A percentile compares a stretch with the other conserved stretches of the same genome.
Evolutionary conservation across 2,797 vertebrate genomes (phyloP).

Genomic region (Macroramphosus scolopax): DNA sequence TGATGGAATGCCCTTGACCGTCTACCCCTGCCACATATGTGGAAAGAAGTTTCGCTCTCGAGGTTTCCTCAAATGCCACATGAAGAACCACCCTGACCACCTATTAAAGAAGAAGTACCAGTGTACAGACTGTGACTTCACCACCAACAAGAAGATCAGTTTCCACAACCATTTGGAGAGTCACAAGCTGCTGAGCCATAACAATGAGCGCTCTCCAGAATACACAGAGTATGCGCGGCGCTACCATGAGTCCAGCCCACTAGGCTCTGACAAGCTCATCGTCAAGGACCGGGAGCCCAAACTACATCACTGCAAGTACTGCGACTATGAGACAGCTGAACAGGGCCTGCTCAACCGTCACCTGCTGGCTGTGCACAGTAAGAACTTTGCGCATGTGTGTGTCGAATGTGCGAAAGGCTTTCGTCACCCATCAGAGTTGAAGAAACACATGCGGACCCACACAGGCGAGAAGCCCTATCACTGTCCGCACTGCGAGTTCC

Average conservation of each 20-base stretch:
- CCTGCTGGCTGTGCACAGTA: slow-evolving; percentile 96
- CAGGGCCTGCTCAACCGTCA: slow-evolving; percentile 96
- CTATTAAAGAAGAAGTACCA: slow-evolving; percentile 95
- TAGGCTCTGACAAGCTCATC: slow-evolving; percentile 96
- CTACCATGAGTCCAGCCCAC: slow-evolving; percentile 93
- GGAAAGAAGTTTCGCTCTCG: slow-evolving; percentile 99
- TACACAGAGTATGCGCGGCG: slow-evolving; percentile 94
- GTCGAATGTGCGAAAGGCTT: slow-evolving; percentile 98
- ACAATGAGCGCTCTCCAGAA: slow-evolving; percentile 87
- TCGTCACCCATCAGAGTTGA: slow-evolving; percentile 95
- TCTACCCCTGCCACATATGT: slow-evolving; percentile 98
- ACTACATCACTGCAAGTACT: slow-evolving; percentile 97
- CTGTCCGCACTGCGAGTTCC: slow-evolving; percentile 95
- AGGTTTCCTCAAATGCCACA: slow-evolving; percentile 97
- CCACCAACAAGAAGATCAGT: slow-evolving; percentile 98
- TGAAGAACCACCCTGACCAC: slow-evolving; percentile 93
- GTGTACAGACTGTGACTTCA: slow-evolving; percentile 98
- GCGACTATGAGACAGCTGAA: slow-evolving; percentile 95
- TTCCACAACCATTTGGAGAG: slow-evolving; percentile 98
- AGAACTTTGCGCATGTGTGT: slow-evolving; percentile 99
- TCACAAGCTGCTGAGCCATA: slow-evolving; percentile 96
- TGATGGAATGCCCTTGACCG: slow-evolving; percentile 94
- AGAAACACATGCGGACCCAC: slow-evolving; percentile 98
- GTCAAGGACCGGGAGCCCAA: slow-evolving; percentile 94
- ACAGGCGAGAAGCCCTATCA: slow-evolving; percentile 96